Base-by-base conservation (phyloP, 64 coral and sea anemone genomes). In the Stylophora pistillata region DNA sequence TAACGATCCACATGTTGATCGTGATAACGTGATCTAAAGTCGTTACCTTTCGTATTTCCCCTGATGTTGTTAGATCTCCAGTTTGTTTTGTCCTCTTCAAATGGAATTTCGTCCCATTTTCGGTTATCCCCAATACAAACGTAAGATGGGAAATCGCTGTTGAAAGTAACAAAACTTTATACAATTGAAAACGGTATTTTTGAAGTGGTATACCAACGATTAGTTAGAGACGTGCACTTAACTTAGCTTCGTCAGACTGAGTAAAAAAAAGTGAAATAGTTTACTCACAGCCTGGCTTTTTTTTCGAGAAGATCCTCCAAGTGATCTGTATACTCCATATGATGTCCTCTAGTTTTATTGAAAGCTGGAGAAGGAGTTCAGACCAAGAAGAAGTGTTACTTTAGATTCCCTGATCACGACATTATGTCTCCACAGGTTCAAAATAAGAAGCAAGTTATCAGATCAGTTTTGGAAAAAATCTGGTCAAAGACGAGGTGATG, bases 291-390 rank as follows among this genome's bases (percentile, higher is more conserved):
- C 69, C 69, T 68, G 5, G 80, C 32, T 26, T 37, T 84, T 41
- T 62, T 84, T 53, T 32, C 58, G n/a, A 71, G 77, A 9, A 95
- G 90, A 83, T 95, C 94, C 32, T 92, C 78, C 54, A 95, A 27
- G 71, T 95, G 92, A 55, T 92, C 92, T 34, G 89, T 86, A 41
- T 90, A 62, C 55, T 95, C 94, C 52, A 95, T 89, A 52, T 29
- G 26, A 81, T 92, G 85, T 9, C 94, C 94, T 89, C 94, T 85
- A 57, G 78, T 66, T 85, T 92, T 62, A 86, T 92, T 92, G 23
- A 86, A 95, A 41, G 94, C 94, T 95, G 26, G 62, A 64, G 12
- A 71, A 78, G 23, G 5, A 85, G 82, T 23, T 34, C 14, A 21
- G 74, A 4, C 41, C 4, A 12, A 10, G 21, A 58, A 12, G 7